phyloP scores from a whole-genome alignment of 2,113 vertebrate genomes.

The Bubo scandiacus region DNA sequence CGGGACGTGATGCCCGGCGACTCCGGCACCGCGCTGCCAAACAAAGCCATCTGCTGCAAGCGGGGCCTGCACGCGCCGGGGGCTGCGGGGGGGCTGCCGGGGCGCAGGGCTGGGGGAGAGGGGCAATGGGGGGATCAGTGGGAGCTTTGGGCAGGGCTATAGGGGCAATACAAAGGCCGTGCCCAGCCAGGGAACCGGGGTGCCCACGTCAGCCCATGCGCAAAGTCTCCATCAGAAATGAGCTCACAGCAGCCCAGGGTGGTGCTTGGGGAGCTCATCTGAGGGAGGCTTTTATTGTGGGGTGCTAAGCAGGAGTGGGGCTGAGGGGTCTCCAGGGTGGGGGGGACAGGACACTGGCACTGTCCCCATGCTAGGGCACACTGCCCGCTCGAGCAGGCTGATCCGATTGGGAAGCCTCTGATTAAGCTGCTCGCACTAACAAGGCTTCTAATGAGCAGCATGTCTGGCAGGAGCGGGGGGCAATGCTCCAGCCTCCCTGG shows the following conservation, averaged over 20 bases:
- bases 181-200: rapidly evolving
- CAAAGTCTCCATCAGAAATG: neutral
- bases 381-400: neutral
- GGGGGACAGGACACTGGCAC: neutral
- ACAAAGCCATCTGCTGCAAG: constrained; percentile 68
- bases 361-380: neutral
- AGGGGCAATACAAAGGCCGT: rapidly evolving
- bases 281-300: neutral
- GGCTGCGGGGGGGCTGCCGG: neutral
- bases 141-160: neutral
- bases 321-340: neutral
- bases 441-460: constrained; percentile 38
- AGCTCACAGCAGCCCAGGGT: neutral
- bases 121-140: rapidly evolving
- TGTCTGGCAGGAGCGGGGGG: neutral
- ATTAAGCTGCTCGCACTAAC: constrained; percentile 16
- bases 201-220: neutral
- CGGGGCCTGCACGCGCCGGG: constrained; percentile 6
- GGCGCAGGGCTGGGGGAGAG: neutral
- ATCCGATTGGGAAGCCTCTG: neutral
- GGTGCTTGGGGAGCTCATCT: neutral
- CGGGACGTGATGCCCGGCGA: constrained; percentile 57
- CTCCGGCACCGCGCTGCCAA: constrained; percentile 48
- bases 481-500: neutral
- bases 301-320: neutral